phyloP scores from a whole-genome alignment of 2,113 vertebrate genomes.

The Danio rerio region GRCz12tu NC_133188.1:14054001-14054500 shows the following conservation, averaged over 20 bases:
- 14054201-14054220: neutral
- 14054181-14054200: neutral
- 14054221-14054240: neutral
- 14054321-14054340: neutral
- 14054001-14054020: constrained; percentile 37
- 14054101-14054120: constrained; percentile 34
- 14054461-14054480: constrained; percentile 27
- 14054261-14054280: neutral
- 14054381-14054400: constrained; percentile 21
- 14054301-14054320: neutral
- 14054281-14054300: neutral
- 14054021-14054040: constrained; percentile 40
- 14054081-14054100: constrained; percentile 31
- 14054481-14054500: neutral
- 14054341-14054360: neutral
- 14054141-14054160: constrained; percentile 20
- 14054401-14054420: constrained; percentile 20
- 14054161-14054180: constrained; percentile 38
- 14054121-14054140: constrained; percentile 41
- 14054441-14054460: constrained; percentile 13
- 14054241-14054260: neutral
- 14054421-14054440: constrained; percentile 11
- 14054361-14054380: constrained; percentile 15
- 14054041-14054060: neutral
- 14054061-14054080: constrained; percentile 19